phyloP scores from a whole-genome alignment of 2,888 invertebrate genomes.

The Orthosia gothica region DNA sequence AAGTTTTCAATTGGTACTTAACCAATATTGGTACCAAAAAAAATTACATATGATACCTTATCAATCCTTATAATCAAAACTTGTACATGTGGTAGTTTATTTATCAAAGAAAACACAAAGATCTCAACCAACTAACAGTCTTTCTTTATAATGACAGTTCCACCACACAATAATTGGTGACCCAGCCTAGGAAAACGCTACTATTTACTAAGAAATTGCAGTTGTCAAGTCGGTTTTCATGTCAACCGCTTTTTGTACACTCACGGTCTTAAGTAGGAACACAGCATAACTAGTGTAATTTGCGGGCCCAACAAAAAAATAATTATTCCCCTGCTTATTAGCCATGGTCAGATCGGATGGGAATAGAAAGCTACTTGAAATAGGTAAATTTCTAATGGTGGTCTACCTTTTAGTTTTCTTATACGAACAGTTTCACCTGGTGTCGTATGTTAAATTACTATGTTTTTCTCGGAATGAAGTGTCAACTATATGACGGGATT shows the following conservation, averaged over 20 bases:
- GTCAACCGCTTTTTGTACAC: conserved; percentile 60
- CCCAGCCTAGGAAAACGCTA: conserved; percentile 24
- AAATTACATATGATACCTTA: neutral
- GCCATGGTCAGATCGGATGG: conserved; percentile 50
- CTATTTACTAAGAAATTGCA: conserved; percentile 46
- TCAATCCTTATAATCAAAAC: neutral
- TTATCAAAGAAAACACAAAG: neutral
- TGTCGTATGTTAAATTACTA: conserved; percentile 50
- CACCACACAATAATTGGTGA: conserved; percentile 9
- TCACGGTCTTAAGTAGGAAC: conserved; percentile 32
- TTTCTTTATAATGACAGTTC: neutral
- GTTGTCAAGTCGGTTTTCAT: conserved; percentile 51
- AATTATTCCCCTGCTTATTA: conserved; percentile 59
- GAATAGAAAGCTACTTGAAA: conserved; percentile 66
- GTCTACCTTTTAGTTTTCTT: conserved; percentile 61
- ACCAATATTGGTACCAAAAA: no score
- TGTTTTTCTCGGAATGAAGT: conserved; percentile 36
- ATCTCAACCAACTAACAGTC: neutral
- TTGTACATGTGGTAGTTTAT: no score
- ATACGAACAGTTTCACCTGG: conserved; percentile 56
- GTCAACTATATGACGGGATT: conserved; percentile 27
- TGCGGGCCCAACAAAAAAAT: conserved; percentile 59
- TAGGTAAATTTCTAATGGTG: conserved; percentile 68
- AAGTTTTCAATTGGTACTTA: neutral
- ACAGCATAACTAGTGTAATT: conserved; percentile 53